Evolutionary conservation across 2,113 vertebrate genomes (phyloP).

Genomic region (Dipodomys ordii): DNA sequence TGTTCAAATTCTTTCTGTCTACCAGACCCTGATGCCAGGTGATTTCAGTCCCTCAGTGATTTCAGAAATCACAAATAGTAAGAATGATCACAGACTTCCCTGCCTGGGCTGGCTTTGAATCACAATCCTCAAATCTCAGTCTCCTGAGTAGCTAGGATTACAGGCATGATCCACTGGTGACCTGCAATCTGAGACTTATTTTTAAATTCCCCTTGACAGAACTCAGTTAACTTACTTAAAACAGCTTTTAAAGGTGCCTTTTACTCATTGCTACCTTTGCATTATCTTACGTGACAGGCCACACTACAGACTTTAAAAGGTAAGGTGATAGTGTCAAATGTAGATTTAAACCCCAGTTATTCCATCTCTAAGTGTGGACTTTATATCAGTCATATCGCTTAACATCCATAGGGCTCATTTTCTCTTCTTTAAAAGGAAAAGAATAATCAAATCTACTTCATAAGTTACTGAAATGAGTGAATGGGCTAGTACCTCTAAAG

Average conservation of each 20-base stretch:
- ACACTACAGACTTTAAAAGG: slow-evolving; percentile 35
- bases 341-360: slow-evolving; percentile 20
- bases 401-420: slow-evolving; percentile 48
- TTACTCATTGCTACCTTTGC: background rate
- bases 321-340: background rate
- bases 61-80: slow-evolving; percentile 38
- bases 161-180: background rate
- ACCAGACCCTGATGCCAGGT: background rate
- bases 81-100: background rate
- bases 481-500: background rate
- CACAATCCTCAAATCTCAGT: too few relatives aligned
- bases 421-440: slow-evolving; percentile 61
- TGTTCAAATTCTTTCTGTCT: background rate
- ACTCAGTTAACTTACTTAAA: background rate
- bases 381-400: slow-evolving; percentile 31
- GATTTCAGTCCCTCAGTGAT: slow-evolving; percentile 6
- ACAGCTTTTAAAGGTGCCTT: slow-evolving; percentile 16
- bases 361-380: slow-evolving; percentile 34
- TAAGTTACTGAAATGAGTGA: background rate
- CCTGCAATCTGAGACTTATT: slow-evolving; percentile 6
- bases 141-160: too few relatives aligned
- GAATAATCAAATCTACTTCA: slow-evolving; percentile 30
- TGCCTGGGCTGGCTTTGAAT: too few relatives aligned
- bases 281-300: background rate
- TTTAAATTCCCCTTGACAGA: slow-evolving; percentile 30